phyloP scores from a whole-genome alignment of 1,140 invertebrate species.

The Hylyphantes graminicola region DNA sequence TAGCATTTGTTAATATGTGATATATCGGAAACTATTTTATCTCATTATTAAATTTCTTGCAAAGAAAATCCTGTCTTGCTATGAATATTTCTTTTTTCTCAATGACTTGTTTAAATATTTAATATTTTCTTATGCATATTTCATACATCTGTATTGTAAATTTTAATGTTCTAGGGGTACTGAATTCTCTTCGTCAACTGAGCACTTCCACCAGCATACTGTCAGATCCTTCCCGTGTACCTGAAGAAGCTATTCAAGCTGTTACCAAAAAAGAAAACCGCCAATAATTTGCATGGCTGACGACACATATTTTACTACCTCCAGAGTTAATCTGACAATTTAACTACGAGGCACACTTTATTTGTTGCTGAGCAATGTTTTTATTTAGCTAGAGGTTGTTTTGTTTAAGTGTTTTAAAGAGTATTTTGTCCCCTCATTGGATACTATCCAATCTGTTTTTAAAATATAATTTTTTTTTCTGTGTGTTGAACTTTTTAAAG shows the following conservation, averaged over 20 bases:
- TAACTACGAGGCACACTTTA: neutral
- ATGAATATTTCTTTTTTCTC: no score
- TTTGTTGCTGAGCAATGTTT: neutral
- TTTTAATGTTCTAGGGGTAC: conserved; percentile 78
- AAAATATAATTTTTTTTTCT: neutral
- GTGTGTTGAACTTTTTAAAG: no score
- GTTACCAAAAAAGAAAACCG: conserved; percentile 62
- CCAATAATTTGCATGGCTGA: neutral
- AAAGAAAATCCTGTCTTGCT: no score
- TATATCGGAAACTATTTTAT: no score
- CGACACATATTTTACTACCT: conserved; percentile 4
- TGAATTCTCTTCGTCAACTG: conserved; percentile 89
- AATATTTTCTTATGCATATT: no score
- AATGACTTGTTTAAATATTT: no score
- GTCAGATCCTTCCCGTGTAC: conserved; percentile 84
- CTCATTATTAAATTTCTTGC: no score
- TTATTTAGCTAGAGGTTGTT: neutral
- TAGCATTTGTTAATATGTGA: no score
- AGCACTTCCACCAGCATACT: conserved; percentile 94
- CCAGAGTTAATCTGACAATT: conserved; percentile 18
- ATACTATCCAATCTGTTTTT: neutral
- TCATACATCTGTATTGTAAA: neutral
- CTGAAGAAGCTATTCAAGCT: conserved; percentile 79
- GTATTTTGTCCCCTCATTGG: neutral
- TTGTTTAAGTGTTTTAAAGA: neutral